Conservation (phyloP, 2,113 vertebrate genomes). For the Bostrychus sinensis region DNA sequence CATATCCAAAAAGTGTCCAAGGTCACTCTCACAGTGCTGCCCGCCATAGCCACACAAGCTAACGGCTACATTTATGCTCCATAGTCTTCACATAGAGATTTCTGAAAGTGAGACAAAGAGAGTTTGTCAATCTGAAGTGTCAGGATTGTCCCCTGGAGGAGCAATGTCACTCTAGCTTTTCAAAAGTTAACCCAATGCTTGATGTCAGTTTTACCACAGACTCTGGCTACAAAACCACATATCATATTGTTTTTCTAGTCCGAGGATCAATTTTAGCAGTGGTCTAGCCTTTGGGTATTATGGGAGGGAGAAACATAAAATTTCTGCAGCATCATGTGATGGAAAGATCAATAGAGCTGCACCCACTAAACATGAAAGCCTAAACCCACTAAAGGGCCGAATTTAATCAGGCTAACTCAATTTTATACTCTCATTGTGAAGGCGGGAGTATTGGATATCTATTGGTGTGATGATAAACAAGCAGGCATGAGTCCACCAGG, state of each 20-base stretch:
- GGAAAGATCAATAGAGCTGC: conserved; percentile 35
- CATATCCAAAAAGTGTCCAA: conserved; percentile 38
- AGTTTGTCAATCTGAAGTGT: conserved; percentile 50
- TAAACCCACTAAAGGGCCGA: conserved; percentile 8
- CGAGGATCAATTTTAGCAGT: conserved; percentile 1
- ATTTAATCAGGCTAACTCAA: conserved; percentile 27
- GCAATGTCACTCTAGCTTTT: conserved; percentile 23
- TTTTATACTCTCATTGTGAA: neutral
- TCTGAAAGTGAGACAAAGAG: conserved; percentile 37
- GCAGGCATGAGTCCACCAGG: neutral
- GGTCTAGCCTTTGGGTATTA: neutral
- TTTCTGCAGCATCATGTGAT: conserved; percentile 11
- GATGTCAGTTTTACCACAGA: conserved; percentile 9
- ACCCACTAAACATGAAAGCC: conserved; percentile 17
- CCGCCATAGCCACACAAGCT: conserved; percentile 24
- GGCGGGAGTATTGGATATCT: neutral
- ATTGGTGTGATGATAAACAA: conserved; percentile 9
- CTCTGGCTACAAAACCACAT: neutral
- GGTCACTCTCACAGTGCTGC: conserved; percentile 47
- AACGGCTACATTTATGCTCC: conserved; percentile 33
- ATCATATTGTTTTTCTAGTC: neutral
- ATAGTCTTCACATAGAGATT: conserved; percentile 8
- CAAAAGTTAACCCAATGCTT: conserved; percentile 27
- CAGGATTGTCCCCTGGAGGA: conserved; percentile 41
- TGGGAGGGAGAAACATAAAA: conserved; percentile 2